Percentiles rank a stretch among this genome's conserved stretches.
Evolutionary conservation across 2,113 vertebrate species (phyloP).

Genomic region (Pardalotus punctatus): DNA sequence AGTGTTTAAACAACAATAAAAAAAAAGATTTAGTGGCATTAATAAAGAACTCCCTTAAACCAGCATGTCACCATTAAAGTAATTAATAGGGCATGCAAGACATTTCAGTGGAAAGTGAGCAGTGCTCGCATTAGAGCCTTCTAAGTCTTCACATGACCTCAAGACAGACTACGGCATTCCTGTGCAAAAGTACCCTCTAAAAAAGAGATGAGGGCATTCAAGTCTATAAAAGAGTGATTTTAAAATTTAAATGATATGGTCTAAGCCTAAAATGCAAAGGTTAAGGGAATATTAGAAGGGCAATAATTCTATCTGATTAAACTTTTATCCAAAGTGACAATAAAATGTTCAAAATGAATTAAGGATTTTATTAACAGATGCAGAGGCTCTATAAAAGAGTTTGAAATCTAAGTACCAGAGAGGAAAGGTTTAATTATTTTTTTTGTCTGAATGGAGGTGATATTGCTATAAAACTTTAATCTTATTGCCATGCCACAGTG

Average conservation of each 20-base stretch:
- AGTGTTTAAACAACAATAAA: conserved; percentile 72
- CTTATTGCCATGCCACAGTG: conserved; percentile 32
- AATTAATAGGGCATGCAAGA: conserved; percentile 63
- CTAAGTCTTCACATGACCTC: conserved; percentile 33
- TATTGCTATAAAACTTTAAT: conserved; percentile 61
- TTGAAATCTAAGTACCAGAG: conserved; percentile 41
- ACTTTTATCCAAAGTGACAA: conserved; percentile 65
- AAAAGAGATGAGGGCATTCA: conserved; percentile 17
- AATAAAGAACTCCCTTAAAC: conserved; percentile 73
- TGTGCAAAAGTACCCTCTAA: not conserved
- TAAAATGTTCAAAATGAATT: conserved; percentile 66
- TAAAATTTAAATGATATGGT: conserved; percentile 64
- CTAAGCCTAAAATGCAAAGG: conserved; percentile 63
- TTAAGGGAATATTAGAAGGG: conserved; percentile 70
- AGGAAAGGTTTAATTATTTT: not conserved
- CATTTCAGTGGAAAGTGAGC: not conserved
- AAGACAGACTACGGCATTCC: not conserved
- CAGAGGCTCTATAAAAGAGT: conserved; percentile 35
- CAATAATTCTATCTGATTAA: conserved; percentile 73
- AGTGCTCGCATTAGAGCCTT: not conserved
- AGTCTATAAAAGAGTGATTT: conserved; percentile 67
- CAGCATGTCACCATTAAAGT: conserved; percentile 67
- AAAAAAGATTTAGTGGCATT: conserved; percentile 68
- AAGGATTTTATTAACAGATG: conserved; percentile 59
- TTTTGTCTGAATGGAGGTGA: conserved; percentile 30